phyloP scores from a whole-genome alignment of 2,113 vertebrate species.

The Blennius ocellaris region DNA sequence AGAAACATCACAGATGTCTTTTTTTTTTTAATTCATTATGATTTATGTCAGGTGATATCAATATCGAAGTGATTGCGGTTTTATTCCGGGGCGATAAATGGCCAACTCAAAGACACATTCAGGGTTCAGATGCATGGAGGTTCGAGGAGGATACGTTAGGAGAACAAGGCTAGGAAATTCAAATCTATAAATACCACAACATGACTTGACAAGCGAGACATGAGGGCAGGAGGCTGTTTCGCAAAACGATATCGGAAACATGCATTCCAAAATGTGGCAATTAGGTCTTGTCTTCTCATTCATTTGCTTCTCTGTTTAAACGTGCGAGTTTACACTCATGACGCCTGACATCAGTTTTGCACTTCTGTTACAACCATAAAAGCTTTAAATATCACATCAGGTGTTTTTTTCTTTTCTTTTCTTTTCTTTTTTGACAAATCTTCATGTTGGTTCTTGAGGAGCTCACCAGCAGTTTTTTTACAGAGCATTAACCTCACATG shows the following conservation, averaged over 20 bases:
- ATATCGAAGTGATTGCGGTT: conserved; percentile 1
- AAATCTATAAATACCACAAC: conserved; percentile 83
- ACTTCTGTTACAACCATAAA: neutral
- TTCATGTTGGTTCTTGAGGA: neutral
- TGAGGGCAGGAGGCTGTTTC: conserved; percentile 70
- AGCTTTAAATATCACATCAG: neutral
- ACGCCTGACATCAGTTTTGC: neutral
- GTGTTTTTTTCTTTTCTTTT: neutral
- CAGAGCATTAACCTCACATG: no score
- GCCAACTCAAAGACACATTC: neutral
- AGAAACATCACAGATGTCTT: neutral
- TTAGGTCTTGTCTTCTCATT: conserved; percentile 46
- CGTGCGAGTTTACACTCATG: conserved; percentile 3
- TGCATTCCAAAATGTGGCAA: conserved; percentile 62
- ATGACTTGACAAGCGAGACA: conserved; percentile 81
- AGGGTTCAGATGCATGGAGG: neutral
- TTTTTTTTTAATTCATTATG: neutral
- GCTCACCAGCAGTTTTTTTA: neutral
- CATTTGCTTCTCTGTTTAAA: conserved; percentile 24
- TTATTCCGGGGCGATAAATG: conserved; percentile 9
- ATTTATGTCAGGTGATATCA: neutral
- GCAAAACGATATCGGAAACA: conserved; percentile 74
- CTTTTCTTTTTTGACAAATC: neutral
- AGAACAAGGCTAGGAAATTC: conserved; percentile 65
- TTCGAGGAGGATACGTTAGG: conserved; percentile 42